Evolutionary conservation across 1,140 invertebrate species (phyloP), one percentile per base, ranked within the genome.

Genomic region (Drosophila nannoptera): DNA sequence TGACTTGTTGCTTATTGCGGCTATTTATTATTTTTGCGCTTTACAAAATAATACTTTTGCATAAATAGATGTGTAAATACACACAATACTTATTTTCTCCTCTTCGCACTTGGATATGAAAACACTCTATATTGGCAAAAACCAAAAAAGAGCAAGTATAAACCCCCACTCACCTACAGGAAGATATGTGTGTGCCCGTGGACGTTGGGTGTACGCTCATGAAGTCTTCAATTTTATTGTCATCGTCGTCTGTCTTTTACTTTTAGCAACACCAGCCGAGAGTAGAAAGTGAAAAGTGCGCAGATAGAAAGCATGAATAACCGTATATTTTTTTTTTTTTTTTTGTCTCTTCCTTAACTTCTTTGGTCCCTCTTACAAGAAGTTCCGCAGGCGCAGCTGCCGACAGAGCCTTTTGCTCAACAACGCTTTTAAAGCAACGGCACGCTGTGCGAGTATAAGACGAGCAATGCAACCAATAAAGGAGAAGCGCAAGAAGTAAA

Each of bases 1-100:
- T 75, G 76, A 64, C 58, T 69, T 45, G 11, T 42, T 50, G 35
- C 33, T 43, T 50, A 16, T 62, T 59, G 38, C 42, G 40, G 38
- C 49, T 11, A 38, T 35, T 53, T 32, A 22, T 52, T 72, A 29
- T 49, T 61, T 35, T 61, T 53, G 4, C 33, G 14, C 16, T 16
- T 43, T 43, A 22, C 16, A 31, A 22, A 48, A 43, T 22, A 36
- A 42, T 16, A 45, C 56, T 43, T 43, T 45, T n/a, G 32, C 48
- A 53, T 40, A 36, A 4, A 33, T 36, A 22, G 7, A 49, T 31
- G 43, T 12, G 33, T 33, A 50, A 7, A 33, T 7, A 33, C 31
- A n/a, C n/a, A n/a, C n/a, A n/a, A n/a, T n/a, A n/a, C n/a, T n/a
- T n/a, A n/a, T 12, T 9, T 52, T 42, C 22, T 16, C 40, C 38